Percentiles rank a stretch among this genome's conserved stretches.
These are phyloP conservation scores for Wiebesia pumilae DNA, from an alignment of 1,140 invertebrate genomes.

Conservation along the genomic window DNA sequence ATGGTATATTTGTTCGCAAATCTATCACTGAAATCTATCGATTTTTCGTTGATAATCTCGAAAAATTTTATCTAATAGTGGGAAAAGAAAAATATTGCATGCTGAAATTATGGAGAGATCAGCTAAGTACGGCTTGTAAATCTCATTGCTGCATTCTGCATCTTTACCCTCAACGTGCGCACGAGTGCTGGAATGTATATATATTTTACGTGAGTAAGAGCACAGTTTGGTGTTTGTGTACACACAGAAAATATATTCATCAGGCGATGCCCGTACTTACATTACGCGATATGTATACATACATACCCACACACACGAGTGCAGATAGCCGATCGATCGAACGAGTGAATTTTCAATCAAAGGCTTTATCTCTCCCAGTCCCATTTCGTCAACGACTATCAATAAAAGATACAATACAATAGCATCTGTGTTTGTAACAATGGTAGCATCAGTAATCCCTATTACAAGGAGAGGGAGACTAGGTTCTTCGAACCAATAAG, in stretches of 20 bases:
- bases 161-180: background rate
- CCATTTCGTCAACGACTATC: background rate
- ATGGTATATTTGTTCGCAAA: background rate
- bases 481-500: conserved; percentile 28
- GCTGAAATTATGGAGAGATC: background rate
- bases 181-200: too few relatives aligned
- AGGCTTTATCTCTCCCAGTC: background rate
- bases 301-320: background rate
- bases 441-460: background rate
- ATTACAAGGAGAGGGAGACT: background rate
- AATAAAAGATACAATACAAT: conserved; percentile 28
- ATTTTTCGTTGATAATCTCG: conserved; percentile 18
- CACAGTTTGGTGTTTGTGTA: background rate
- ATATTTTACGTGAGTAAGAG: too few relatives aligned
- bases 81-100: background rate
- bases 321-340: conserved; percentile 11
- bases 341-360: conserved; percentile 41
- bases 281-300: background rate
- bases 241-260: background rate
- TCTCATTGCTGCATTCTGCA: background rate
- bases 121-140: background rate
- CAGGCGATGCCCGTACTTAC: background rate
- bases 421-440: background rate
- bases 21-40: conserved; percentile 31
- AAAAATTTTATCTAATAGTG: background rate